Conservation (phyloP, 2,888 invertebrate genomes). For the Synanthedon vespiformis region DNA sequence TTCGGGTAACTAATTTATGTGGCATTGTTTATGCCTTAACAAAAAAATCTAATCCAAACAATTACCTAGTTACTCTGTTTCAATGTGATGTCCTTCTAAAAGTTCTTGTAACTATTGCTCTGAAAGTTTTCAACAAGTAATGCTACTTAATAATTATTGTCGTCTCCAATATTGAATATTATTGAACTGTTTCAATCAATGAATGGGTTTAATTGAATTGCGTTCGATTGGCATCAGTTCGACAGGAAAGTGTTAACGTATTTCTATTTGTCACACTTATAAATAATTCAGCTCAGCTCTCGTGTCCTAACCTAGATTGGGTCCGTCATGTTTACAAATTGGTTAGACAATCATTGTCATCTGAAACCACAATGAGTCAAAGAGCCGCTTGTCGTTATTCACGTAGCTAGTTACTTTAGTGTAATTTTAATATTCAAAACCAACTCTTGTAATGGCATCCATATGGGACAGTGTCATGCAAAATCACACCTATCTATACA, state of each 20-base stretch:
- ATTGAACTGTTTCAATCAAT: not conserved
- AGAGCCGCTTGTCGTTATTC: constrained; percentile 5
- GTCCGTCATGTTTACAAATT: constrained; percentile 21
- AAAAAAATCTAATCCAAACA: no score
- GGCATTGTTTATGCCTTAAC: no score
- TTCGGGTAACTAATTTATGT: no score
- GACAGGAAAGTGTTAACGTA: constrained; percentile 17
- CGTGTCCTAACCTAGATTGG: constrained; percentile 30
- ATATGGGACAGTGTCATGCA: no score
- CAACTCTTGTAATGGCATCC: no score
- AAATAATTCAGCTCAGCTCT: constrained; percentile 28
- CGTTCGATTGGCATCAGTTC: not conserved
- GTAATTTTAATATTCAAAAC: no score
- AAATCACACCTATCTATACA: no score
- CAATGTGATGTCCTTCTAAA: no score
- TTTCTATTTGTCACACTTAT: constrained; percentile 15
- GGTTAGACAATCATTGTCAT: constrained; percentile 10
- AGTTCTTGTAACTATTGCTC: no score
- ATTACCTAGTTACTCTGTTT: no score
- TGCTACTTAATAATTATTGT: no score
- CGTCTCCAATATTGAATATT: not conserved
- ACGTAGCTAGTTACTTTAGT: not conserved
- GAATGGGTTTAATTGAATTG: not conserved
- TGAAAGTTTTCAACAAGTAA: no score
- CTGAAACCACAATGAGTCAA: constrained; percentile 5